Conservation (phyloP, 2,113 vertebrate genomes). For the Chroicocephalus ridibundus region DNA sequence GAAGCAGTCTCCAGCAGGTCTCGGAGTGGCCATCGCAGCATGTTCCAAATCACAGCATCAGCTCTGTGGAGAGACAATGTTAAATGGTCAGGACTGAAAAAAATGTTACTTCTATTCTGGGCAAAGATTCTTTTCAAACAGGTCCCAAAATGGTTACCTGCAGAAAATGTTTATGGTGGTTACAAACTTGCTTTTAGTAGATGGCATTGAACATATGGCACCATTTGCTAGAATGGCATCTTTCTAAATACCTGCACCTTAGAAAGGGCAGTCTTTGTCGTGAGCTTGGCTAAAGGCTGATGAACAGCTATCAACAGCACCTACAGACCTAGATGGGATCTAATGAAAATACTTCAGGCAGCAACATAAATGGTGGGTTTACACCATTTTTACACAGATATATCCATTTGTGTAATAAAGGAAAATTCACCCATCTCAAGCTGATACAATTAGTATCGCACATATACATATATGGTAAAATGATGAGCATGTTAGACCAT, state of each 20-base stretch:
- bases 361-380: not conserved
- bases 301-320: not conserved
- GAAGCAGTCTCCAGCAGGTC: not conserved
- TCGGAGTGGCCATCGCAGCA: not conserved
- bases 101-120: not conserved
- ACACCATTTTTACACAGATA: not conserved
- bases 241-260: not conserved
- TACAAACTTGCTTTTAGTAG: not conserved
- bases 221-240: not conserved
- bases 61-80: not conserved
- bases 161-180: not conserved
- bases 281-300: not conserved
- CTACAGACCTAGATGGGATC: not conserved
- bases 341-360: not conserved
- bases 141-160: not conserved
- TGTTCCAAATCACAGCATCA: not conserved
- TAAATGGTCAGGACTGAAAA: not conserved
- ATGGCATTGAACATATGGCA: not conserved
- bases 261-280: not conserved
- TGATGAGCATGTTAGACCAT: not conserved
- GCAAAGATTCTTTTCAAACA: not conserved
- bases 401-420: not conserved
- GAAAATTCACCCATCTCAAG: not conserved
- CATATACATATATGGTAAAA: not conserved
- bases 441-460: not conserved